phyloP scores from a whole-genome alignment of 2,797 vertebrate genomes.

The Myiotriccus ornatus region DNA sequence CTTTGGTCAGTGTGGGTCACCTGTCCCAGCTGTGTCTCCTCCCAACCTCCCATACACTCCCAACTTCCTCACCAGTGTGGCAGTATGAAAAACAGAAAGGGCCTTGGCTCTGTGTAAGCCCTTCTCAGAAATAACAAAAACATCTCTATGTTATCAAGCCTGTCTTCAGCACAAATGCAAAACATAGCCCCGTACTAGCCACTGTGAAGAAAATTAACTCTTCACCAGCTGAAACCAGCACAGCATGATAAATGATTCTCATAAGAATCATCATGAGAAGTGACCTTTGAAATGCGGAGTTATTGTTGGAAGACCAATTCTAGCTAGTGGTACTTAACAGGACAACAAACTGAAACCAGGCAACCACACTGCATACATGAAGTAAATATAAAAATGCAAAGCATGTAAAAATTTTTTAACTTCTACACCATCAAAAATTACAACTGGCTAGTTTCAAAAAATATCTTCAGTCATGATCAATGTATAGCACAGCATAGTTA shows the following conservation, averaged over 20 bases:
- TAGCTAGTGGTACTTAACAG: neutral
- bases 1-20: too few species aligned
- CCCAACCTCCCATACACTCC: too few species aligned
- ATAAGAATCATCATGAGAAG: neutral
- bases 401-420: neutral
- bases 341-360: neutral
- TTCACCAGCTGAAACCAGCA: too few species aligned
- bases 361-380: neutral
- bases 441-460: neutral
- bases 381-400: neutral
- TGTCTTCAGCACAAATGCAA: too few species aligned
- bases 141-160: too few species aligned
- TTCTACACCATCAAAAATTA: slow-evolving; percentile 7
- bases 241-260: neutral
- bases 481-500: neutral
- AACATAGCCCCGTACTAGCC: too few species aligned
- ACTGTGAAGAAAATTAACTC: too few species aligned
- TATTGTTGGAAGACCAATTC: neutral
- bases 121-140: too few species aligned
- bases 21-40: too few species aligned
- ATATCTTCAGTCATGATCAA: neutral
- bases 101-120: too few species aligned
- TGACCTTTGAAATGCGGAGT: neutral
- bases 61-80: too few species aligned
- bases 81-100: too few species aligned